Evolutionary conservation across 2,797 vertebrate genomes (phyloP).

Genomic region (Tauraco hartlaubi): DNA sequence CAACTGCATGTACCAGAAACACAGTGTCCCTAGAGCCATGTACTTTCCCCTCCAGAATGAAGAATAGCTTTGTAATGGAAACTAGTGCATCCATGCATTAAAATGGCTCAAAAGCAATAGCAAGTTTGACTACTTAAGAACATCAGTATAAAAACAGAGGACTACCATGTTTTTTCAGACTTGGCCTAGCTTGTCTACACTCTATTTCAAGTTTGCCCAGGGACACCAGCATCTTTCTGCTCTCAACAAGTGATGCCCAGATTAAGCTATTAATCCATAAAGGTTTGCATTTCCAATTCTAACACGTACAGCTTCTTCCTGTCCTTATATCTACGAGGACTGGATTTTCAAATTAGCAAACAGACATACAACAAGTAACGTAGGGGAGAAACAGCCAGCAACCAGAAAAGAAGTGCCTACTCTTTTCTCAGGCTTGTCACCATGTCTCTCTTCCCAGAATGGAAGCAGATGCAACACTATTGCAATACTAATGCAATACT

Average conservation of each 20-base stretch:
- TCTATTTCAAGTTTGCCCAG: background rate
- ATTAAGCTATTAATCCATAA: background rate
- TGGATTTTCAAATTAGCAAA: background rate
- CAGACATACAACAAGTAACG: background rate
- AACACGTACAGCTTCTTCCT: background rate
- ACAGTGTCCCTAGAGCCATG: rapidly evolving
- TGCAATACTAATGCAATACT: background rate
- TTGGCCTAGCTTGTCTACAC: background rate
- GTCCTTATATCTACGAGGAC: background rate
- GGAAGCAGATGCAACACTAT: background rate
- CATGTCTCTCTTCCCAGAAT: background rate
- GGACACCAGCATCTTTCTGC: background rate
- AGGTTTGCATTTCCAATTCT: background rate
- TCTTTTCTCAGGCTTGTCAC: background rate
- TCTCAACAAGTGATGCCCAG: background rate
- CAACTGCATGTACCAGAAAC: background rate
- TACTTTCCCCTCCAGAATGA: background rate
- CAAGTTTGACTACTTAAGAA: background rate
- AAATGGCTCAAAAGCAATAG: background rate
- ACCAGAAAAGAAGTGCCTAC: background rate
- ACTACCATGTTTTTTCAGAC: background rate
- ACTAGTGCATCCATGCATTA: background rate
- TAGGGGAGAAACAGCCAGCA: background rate
- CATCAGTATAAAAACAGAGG: background rate
- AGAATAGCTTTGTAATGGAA: background rate